phyloP scores from a whole-genome alignment of 2,888 invertebrate species.

The Tipula confusa region DNA sequence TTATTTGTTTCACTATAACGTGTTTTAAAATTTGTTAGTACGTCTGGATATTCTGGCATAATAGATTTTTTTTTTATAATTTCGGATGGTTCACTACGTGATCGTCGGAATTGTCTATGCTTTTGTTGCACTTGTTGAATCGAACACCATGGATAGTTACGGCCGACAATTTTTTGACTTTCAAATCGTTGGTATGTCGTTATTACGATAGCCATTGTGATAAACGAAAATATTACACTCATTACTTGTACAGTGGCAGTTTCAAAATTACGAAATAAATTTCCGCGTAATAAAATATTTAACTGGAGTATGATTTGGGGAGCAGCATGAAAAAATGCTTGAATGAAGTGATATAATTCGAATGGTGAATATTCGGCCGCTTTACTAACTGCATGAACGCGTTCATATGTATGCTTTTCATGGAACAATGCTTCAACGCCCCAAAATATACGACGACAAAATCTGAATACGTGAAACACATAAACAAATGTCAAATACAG shows the following conservation, averaged over 20 bases:
- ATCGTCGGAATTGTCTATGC: constrained; percentile 35
- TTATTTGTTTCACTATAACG: constrained; percentile 1
- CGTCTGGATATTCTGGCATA: constrained; percentile 36
- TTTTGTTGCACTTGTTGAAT: constrained; percentile 43
- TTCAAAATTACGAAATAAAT: constrained; percentile 55
- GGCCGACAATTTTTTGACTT: constrained; percentile 68
- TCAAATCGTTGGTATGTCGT: constrained; percentile 72
- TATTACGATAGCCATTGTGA: constrained; percentile 66
- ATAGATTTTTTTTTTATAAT: constrained; percentile 40
- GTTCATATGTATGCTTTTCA: constrained; percentile 55
- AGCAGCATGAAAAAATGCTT: constrained; percentile 71
- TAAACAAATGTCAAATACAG: constrained; percentile 3
- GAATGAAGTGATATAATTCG: constrained; percentile 72
- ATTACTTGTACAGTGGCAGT: constrained; percentile 67
- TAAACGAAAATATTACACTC: constrained; percentile 62
- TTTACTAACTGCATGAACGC: constrained; percentile 56
- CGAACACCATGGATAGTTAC: constrained; percentile 68
- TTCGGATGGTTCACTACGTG: constrained; percentile 36
- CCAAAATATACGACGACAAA: constrained; percentile 69
- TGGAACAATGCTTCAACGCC: constrained; percentile 65
- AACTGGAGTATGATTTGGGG: constrained; percentile 66
- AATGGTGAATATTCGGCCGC: constrained; percentile 63
- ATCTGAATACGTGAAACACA: too few species aligned
- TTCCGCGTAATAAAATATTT: constrained; percentile 59
- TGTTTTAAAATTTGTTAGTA: not conserved